Evolutionary conservation across 2,888 invertebrate genomes (phyloP), one percentile per base, ranked within the genome.

Genomic region (Opisthograptis luteolata): DNA sequence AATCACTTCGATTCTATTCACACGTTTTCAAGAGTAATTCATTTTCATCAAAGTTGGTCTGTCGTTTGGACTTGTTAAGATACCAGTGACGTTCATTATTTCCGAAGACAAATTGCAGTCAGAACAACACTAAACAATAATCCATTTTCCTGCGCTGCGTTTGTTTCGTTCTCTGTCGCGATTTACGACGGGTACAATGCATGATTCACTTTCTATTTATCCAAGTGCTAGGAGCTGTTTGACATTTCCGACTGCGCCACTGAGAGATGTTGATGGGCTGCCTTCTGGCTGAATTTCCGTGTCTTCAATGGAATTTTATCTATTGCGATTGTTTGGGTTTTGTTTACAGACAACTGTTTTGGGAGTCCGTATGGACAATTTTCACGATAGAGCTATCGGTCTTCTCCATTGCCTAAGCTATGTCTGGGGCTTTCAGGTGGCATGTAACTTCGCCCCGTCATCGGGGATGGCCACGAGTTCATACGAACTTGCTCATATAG

Each of bases 181-280:
- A 13, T 6, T 24, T 3, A 9, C 24, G 24, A 24, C 24, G n/a
- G 27, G 12, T 8, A 27, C 48, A 1, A n/a, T 46, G 44, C 40
- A 34, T 76, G 73, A 77, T 62, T 77, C 75, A 76, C 59, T 48
- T 53, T 64, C 61, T 62, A 73, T 75, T 64, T 73, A 62, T 69
- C 53, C 57, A 15, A 35, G 52, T 40, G 48, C 51, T 44, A 45
- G 55, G 37, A 56, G 40, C 50, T 50, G 39, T 24, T 10, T 70
- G 75, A 76, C 76, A 73, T 74, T 76, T 78, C 60, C 67, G 62
- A 57, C 45, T 55, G 37, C 39, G 41, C 35, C 37, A 39, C 40
- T 32, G 36, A 45, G 35, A 49, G 55, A 58, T 57, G 40, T 49
- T 58, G 43, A 55, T 56, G 40, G 51, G 55, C 43, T 24, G 27